Evolutionary conservation across 2,113 vertebrate species (phyloP).

Genomic region (Pygoscelis adeliae): DNA sequence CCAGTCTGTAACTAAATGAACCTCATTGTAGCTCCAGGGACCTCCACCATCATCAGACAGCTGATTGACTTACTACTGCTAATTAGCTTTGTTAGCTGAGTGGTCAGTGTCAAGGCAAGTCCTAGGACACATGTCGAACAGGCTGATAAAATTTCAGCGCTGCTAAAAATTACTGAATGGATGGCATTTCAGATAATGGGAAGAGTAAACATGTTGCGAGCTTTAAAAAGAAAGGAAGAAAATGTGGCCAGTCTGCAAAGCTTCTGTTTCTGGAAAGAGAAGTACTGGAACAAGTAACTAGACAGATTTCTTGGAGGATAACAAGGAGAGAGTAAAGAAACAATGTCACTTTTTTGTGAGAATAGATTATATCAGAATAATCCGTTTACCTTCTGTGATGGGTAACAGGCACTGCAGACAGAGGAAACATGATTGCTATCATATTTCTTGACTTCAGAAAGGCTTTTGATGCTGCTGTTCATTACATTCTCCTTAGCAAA

Average conservation of each 20-base stretch:
- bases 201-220: neutral
- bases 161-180: neutral
- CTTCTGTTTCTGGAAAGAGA: neutral
- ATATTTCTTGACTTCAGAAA: neutral
- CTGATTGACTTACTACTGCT: neutral
- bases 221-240: neutral
- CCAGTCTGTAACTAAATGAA: neutral
- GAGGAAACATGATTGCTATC: neutral
- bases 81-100: neutral
- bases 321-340: neutral
- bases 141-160: neutral
- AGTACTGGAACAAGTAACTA: neutral
- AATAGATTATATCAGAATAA: neutral
- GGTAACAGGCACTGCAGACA: neutral
- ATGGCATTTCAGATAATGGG: neutral
- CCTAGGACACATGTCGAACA: neutral
- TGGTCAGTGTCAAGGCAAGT: neutral
- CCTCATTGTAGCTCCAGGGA: neutral
- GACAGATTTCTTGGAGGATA: neutral
- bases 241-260: neutral
- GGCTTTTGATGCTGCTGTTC: neutral
- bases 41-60: neutral
- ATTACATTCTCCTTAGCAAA: neutral
- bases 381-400: neutral
- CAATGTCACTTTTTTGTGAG: neutral